Conservation (phyloP, 2,113 vertebrate species). For the Myrmophylax atrothorax region DNA sequence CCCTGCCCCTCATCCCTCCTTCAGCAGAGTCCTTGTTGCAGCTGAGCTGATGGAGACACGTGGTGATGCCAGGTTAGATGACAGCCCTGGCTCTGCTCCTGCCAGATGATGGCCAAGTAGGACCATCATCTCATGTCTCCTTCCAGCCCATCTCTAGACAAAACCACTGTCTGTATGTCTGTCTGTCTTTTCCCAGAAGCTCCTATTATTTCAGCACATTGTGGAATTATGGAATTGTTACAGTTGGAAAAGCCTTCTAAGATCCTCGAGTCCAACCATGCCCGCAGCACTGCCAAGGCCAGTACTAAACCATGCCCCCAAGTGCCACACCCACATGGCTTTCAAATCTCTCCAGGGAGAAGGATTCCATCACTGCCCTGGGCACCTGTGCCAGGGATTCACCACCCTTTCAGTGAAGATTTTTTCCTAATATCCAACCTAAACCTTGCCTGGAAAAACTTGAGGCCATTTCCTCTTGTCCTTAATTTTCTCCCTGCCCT, state of each 20-base stretch:
- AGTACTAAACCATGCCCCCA: neutral
- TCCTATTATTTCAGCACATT: neutral
- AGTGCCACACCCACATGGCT: neutral
- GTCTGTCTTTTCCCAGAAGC: neutral
- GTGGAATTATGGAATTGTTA: neutral
- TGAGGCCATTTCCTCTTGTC: neutral
- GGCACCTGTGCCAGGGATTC: neutral
- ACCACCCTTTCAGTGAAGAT: neutral
- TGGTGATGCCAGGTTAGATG: neutral
- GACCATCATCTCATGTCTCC: neutral
- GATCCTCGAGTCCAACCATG: neutral
- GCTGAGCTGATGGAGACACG: neutral
- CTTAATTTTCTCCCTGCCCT: neutral
- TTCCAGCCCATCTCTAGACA: neutral
- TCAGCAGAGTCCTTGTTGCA: rapidly evolving
- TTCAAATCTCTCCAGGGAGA: neutral
- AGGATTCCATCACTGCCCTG: neutral
- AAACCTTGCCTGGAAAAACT: neutral
- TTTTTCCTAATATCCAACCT: neutral
- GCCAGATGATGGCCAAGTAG: neutral
- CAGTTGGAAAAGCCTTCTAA: neutral
- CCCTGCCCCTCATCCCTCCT: rapidly evolving
- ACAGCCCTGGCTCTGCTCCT: neutral
- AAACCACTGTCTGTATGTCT: neutral
- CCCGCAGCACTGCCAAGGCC: neutral